Evolutionary conservation across 1,140 invertebrate species (phyloP), one percentile per base, ranked within the genome.

Genomic region (Zeugodacus cucurbitae): DNA sequence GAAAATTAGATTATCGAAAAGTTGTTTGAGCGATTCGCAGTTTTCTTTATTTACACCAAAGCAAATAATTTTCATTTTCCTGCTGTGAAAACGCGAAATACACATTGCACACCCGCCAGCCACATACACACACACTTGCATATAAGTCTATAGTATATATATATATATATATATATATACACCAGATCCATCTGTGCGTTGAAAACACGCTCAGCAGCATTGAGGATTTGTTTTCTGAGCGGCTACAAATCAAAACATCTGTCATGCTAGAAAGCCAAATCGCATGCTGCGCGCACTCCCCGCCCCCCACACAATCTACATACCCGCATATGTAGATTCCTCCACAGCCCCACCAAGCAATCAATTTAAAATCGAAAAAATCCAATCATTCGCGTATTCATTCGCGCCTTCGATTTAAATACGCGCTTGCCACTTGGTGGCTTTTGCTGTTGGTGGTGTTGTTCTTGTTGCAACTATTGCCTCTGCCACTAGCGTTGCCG

Each of bases 211-310:
- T 82, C 41, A 44, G 74, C 74, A 48, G 22, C 74, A 29, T 82
- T 44, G 74, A 82, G 74, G 74, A 82, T 82, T 82, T 82, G 74
- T 82, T 82, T 82, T 82, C 74, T 82, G 74, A 82, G 74, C 86
- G 62, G 59, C 88, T 87, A 87, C 90, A 91, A 90, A 91, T 90
- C 91, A 91, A 91, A 92, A 91, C 91, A 91, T 92, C 90, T 92
- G 90, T 92, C 91, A 92, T 89, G 87, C 88, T 37, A 82, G 86
- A 59, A 48, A 82, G n/a, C 41, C 11, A 82, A 82, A 37, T 82
- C 41, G n/a, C 74, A 48, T 37, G 74, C 74, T 37, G 67, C 41
- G 20, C 74, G 1, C 44, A 48, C 5, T 5, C 70, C 70, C 37
- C 41, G 6, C 74, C 22, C n/a, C 41, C 11, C 67, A 20, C 0